Percentiles rank a stretch among this genome's conserved stretches.
Conservation (phyloP, 2,888 invertebrate genomes). For the Caenorhabditis sulstoni region DNA sequence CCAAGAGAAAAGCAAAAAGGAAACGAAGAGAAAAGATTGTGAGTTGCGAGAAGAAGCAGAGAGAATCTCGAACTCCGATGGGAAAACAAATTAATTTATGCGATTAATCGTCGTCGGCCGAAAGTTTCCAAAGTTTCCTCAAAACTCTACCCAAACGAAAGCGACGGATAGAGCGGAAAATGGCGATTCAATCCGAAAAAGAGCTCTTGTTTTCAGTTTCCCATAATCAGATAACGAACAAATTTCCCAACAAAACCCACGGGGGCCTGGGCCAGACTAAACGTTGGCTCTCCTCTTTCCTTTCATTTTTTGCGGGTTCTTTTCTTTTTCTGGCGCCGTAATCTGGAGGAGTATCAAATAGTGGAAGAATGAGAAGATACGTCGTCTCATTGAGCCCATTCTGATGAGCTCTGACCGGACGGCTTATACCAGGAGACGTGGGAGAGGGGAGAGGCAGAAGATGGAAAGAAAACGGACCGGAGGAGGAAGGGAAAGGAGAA, state of each 20-base stretch:
- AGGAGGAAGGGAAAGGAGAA: background rate
- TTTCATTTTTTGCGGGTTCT: too few relatives aligned
- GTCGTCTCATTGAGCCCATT: conserved; percentile 45
- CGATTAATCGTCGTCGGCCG: conserved; percentile 2
- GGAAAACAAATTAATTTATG: conserved; percentile 18
- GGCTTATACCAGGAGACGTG: conserved; percentile 37
- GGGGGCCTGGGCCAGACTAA: too few relatives aligned
- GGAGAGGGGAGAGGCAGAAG: too few relatives aligned
- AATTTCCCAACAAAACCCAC: conserved; percentile 44
- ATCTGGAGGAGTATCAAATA: conserved; percentile 27
- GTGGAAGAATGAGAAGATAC: conserved; percentile 25
- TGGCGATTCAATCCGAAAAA: too few relatives aligned
- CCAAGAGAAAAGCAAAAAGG: too few relatives aligned
- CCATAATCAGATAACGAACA: conserved; percentile 51
- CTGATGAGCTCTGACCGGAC: conserved; percentile 37
- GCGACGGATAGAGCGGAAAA: too few relatives aligned
- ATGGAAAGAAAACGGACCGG: conserved; percentile 13
- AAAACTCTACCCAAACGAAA: too few relatives aligned
- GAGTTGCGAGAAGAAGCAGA: conserved; percentile 13
- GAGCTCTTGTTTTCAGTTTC: conserved; percentile 4
- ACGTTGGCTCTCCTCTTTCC: too few relatives aligned
- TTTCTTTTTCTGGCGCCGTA: background rate
- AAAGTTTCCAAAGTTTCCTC: too few relatives aligned
- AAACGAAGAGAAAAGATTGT: too few relatives aligned
- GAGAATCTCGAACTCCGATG: background rate